Percentiles rank a stretch among this genome's conserved stretches.
Evolutionary conservation across 2,888 invertebrate genomes (phyloP).

Genomic region (Microctonus aethiopoides): DNA sequence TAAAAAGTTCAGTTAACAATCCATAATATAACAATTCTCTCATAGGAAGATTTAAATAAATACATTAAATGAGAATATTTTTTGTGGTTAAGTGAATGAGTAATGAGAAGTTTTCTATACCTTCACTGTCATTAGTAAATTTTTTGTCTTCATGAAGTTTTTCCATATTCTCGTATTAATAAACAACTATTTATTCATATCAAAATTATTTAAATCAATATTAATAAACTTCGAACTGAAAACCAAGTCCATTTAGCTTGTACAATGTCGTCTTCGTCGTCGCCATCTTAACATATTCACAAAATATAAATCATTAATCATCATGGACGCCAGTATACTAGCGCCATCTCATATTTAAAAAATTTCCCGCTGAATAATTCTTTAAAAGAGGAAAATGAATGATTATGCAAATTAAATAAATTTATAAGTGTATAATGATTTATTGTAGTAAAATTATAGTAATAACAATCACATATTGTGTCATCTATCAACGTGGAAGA

Average conservation of each 20-base stretch:
- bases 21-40: too few relatives aligned
- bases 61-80: neutral
- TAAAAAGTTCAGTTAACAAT: too few relatives aligned
- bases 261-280: too few relatives aligned
- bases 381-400: neutral
- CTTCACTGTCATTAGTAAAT: neutral
- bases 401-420: neutral
- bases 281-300: too few relatives aligned
- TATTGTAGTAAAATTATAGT: conserved; percentile 66
- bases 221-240: too few relatives aligned
- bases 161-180: neutral
- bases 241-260: too few relatives aligned
- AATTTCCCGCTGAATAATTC: neutral
- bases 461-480: conserved; percentile 68
- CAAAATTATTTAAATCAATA: too few relatives aligned
- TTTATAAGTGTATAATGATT: conserved; percentile 39
- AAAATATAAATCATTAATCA: too few relatives aligned
- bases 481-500: conserved; percentile 64
- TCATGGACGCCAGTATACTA: neutral
- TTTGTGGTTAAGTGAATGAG: neutral
- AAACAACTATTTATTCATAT: neutral
- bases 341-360: neutral
- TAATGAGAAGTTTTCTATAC: too few relatives aligned
- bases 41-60: too few relatives aligned
- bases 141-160: neutral